Conservation (phyloP, 2,888 invertebrate species). For the Drosophila birchii region DNA sequence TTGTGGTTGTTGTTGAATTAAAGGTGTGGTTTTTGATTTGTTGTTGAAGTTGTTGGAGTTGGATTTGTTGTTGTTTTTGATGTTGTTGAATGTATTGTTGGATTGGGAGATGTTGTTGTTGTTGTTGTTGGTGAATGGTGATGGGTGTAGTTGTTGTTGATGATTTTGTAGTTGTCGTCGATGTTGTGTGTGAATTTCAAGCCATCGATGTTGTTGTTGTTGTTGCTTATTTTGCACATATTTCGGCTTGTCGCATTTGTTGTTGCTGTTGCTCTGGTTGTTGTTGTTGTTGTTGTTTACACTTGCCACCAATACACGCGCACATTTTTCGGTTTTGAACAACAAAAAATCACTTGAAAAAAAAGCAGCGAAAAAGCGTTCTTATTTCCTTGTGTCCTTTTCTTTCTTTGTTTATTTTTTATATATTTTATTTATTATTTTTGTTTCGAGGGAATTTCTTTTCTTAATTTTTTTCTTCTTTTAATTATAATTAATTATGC, state of each 20-base stretch:
- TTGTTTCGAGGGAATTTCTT: slow-evolving; percentile 4
- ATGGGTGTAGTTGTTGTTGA: slow-evolving; percentile 19
- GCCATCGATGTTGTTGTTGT: slow-evolving; percentile 26
- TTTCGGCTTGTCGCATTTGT: slow-evolving; percentile 15
- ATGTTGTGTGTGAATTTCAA: slow-evolving; percentile 24
- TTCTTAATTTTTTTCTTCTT: background rate
- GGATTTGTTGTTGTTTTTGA: slow-evolving; percentile 20
- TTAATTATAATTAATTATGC: slow-evolving; percentile 3
- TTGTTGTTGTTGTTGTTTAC: slow-evolving; percentile 53
- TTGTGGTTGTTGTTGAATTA: slow-evolving; percentile 11
- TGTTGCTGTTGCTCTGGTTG: slow-evolving; percentile 39
- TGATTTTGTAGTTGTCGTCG: slow-evolving; percentile 19
- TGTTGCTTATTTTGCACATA: slow-evolving; percentile 30
- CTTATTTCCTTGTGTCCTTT: slow-evolving; percentile 13
- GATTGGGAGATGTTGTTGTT: background rate
- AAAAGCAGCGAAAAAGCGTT: slow-evolving; percentile 28
- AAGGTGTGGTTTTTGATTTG: slow-evolving; percentile 10
- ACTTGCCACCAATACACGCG: slow-evolving; percentile 58
- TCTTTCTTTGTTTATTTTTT: slow-evolving; percentile 2
- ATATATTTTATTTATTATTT: too few species aligned
- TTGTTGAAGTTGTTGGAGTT: slow-evolving; percentile 2
- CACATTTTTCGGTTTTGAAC: slow-evolving; percentile 29
- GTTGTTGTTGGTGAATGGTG: slow-evolving; percentile 19
- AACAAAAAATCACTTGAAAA: slow-evolving; percentile 46
- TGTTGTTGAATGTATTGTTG: slow-evolving; percentile 16